A percentile compares a stretch with the other conserved stretches of the same genome.
phyloP scores from a whole-genome alignment of 1,140 invertebrate species.

The Heliconius himera region DNA sequence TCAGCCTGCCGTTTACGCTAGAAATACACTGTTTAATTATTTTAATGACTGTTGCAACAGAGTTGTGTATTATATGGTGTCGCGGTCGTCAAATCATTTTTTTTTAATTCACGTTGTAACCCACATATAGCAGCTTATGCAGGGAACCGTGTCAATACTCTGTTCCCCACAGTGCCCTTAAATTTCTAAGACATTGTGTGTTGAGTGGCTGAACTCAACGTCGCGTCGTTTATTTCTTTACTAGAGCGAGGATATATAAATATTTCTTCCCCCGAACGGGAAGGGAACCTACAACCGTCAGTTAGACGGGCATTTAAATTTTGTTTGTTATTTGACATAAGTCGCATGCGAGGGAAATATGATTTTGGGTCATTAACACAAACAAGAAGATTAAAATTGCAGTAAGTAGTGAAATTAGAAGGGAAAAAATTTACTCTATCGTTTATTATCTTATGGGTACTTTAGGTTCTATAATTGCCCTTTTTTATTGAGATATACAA shows the following conservation, averaged over 20 bases:
- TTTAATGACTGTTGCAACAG: slow-evolving; percentile 4
- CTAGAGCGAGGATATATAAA: not conserved
- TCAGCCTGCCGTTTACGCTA: slow-evolving; percentile 80
- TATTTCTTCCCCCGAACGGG: not conserved
- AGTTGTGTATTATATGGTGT: not conserved
- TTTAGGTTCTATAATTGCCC: too few relatives aligned
- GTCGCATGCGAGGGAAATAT: too few relatives aligned
- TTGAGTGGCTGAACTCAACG: not conserved
- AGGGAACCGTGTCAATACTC: not conserved
- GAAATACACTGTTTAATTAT: slow-evolving; percentile 58
- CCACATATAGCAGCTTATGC: not conserved
- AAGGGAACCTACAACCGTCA: not conserved
- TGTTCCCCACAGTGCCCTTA: not conserved
- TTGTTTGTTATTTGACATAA: too few relatives aligned
- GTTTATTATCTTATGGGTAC: too few relatives aligned
- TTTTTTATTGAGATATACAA: too few relatives aligned
- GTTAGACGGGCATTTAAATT: too few relatives aligned
- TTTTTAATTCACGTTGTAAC: too few relatives aligned
- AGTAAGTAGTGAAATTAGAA: too few relatives aligned
- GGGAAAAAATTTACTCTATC: too few relatives aligned
- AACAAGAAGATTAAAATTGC: too few relatives aligned
- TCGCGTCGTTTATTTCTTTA: not conserved
- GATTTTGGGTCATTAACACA: too few relatives aligned
- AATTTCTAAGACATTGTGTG: not conserved
- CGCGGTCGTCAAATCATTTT: not conserved